Evolutionary conservation across 1,140 invertebrate genomes (phyloP).

Genomic region (Heliconius congener): DNA sequence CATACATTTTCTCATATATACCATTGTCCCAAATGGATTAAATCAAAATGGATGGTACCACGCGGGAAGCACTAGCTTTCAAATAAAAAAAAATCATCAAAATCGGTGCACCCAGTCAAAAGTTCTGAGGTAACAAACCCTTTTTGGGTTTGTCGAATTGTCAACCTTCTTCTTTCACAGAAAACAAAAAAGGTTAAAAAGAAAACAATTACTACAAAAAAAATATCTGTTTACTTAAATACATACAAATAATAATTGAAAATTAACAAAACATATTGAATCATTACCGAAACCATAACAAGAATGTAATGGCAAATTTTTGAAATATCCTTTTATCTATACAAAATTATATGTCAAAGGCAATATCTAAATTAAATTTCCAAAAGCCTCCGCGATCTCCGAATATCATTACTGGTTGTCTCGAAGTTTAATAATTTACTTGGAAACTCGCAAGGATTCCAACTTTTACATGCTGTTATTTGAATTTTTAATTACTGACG

Average conservation of each 20-base stretch:
- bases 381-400: constrained; percentile 12
- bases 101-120: no score
- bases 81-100: no score
- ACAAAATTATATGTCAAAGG: constrained; percentile 15
- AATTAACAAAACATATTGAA: not conserved
- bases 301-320: not conserved
- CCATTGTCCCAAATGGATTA: no score
- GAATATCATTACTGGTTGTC: constrained; percentile 22
- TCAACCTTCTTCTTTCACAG: no score
- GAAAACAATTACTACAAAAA: no score
- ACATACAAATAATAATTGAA: not conserved
- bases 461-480: constrained; percentile 3
- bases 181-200: no score
- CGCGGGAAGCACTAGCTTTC: no score
- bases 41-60: no score
- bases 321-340: not conserved
- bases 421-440: constrained; percentile 29
- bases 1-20: no score
- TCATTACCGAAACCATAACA: not conserved
- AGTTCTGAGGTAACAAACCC: no score
- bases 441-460: constrained; percentile 12
- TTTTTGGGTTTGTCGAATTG: no score
- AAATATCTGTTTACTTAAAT: no score
- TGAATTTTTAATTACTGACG: not conserved
- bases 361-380: constrained; percentile 18